Evolutionary conservation across 1,140 invertebrate species (phyloP).

Genomic region (Yoshiicerus persimilis): DNA sequence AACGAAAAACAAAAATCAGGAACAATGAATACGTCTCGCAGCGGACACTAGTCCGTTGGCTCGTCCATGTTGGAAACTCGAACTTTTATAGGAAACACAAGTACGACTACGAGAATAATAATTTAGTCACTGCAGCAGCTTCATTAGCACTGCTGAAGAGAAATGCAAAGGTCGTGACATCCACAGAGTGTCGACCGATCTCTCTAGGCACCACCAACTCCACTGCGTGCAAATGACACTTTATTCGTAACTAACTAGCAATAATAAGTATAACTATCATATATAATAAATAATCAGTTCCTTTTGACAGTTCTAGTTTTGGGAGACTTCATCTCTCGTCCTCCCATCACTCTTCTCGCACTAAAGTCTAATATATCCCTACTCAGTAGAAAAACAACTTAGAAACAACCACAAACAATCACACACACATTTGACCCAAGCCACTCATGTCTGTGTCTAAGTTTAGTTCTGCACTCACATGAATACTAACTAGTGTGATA

Average conservation of each 20-base stretch:
- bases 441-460: background rate
- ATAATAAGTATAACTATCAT: background rate
- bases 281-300: slow-evolving; percentile 20
- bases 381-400: background rate
- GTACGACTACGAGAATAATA: background rate
- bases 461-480: background rate
- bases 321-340: background rate
- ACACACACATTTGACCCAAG: background rate
- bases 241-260: background rate
- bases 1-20: slow-evolving; percentile 6
- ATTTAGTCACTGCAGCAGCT: too few relatives aligned
- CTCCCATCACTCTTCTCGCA: background rate
- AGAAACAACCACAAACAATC: background rate
- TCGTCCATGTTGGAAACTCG: slow-evolving; percentile 7
- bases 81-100: slow-evolving; percentile 8
- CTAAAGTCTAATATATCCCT: background rate
- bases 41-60: background rate
- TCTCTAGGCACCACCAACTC: background rate
- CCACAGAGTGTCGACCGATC: too few relatives aligned
- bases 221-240: too few relatives aligned
- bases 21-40: slow-evolving; percentile 17
- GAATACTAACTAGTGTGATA: background rate
- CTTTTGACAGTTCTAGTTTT: slow-evolving; percentile 15
- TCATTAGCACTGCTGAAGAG: too few relatives aligned
- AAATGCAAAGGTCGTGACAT: too few relatives aligned